Evolutionary conservation across 2,113 vertebrate genomes (phyloP).

Genomic region (Delphinapterus leucas): DNA sequence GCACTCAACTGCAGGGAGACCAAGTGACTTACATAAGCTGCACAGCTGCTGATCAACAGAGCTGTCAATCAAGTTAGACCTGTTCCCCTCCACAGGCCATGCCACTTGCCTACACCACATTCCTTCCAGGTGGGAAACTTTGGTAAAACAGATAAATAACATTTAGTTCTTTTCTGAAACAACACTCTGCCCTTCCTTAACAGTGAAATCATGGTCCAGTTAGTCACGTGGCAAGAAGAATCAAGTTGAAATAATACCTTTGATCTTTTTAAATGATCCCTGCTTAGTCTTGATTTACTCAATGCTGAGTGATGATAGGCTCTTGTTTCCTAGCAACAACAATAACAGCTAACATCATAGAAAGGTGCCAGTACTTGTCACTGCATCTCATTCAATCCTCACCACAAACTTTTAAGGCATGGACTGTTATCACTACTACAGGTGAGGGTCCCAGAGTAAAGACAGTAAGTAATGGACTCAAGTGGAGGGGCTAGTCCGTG

Average conservation of each 20-base stretch:
- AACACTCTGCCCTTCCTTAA: too few relatives aligned
- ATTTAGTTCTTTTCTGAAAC: neutral
- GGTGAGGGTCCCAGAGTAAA: rapidly evolving
- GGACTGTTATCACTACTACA: rapidly evolving
- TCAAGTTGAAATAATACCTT: neutral
- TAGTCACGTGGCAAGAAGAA: neutral
- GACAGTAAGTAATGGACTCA: rapidly evolving
- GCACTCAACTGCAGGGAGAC: neutral
- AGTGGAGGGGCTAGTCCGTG: rapidly evolving
- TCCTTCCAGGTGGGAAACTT: neutral
- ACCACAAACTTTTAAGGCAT: neutral
- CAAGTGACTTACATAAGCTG: neutral
- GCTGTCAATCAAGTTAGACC: rapidly evolving
- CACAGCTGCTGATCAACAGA: neutral
- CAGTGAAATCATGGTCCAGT: neutral
- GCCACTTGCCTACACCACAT: rapidly evolving
- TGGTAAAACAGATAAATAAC: neutral
- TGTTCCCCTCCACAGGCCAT: rapidly evolving
- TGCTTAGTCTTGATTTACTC: neutral
- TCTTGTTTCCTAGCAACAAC: neutral
- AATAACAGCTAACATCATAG: rapidly evolving
- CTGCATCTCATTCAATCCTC: too few relatives aligned
- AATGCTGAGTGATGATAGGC: neutral
- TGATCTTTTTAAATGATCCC: neutral
- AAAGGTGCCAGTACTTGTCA: neutral